Conservation (phyloP, 2,113 vertebrate genomes). For the Burhinus oedicnemus region DNA sequence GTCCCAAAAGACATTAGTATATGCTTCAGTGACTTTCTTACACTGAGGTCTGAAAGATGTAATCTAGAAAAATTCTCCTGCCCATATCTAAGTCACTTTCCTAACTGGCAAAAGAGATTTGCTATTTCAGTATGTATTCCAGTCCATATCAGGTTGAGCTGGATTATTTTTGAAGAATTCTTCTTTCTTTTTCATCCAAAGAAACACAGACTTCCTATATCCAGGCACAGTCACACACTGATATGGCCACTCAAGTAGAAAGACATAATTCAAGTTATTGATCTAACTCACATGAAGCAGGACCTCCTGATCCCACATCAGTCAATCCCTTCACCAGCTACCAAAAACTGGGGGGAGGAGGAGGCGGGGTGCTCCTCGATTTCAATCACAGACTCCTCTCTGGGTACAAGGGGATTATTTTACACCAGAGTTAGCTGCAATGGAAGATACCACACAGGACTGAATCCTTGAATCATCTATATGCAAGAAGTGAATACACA, state of each 20-base stretch:
- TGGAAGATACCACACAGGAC: accelerated
- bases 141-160: neutral
- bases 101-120: neutral
- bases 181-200: neutral
- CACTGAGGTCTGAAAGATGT: neutral
- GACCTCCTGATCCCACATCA: neutral
- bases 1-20: neutral
- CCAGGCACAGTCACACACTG: neutral
- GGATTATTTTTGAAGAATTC: neutral
- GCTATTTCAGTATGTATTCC: neutral
- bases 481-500: neutral
- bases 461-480: neutral
- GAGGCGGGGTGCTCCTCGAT: accelerated
- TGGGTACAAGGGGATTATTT: neutral
- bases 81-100: neutral
- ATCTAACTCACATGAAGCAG: neutral
- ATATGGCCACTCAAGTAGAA: neutral
- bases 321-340: neutral
- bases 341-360: accelerated
- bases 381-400: neutral
- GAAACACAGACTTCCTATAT: neutral
- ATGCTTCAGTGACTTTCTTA: neutral
- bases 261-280: neutral
- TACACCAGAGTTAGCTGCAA: neutral
- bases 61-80: neutral